phyloP scores from a whole-genome alignment of 2,113 vertebrate species.

The Tachycineta bicolor region DNA sequence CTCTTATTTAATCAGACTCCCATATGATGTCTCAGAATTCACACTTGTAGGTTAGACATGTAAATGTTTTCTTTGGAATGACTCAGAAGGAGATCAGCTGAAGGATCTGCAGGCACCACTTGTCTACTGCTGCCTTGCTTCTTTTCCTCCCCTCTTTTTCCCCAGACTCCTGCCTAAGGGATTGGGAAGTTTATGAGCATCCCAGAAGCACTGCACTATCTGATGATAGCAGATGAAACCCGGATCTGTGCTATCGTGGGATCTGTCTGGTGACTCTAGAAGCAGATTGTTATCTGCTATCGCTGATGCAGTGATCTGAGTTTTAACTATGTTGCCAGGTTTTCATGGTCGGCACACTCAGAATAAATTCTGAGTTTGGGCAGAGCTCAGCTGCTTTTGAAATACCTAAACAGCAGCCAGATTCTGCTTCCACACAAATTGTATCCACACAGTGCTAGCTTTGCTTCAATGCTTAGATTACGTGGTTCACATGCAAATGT shows the following conservation, averaged over 20 bases:
- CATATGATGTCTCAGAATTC: not conserved
- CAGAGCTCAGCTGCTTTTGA: not conserved
- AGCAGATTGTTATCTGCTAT: not conserved
- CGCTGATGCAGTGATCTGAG: not conserved
- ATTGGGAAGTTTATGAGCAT: not conserved
- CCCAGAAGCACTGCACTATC: not conserved
- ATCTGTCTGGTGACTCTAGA: not conserved
- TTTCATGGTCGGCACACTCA: not conserved
- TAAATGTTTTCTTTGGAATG: not conserved
- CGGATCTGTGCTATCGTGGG: not conserved
- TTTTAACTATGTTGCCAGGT: not conserved
- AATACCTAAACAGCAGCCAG: not conserved
- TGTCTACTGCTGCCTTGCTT: not conserved
- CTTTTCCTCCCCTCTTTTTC: not conserved
- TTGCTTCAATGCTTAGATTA: not conserved
- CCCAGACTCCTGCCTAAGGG: not conserved
- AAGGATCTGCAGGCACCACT: not conserved
- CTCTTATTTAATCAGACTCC: not conserved
- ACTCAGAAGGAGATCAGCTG: not conserved
- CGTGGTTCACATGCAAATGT: not conserved
- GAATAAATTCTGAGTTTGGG: not conserved
- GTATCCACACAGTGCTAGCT: not conserved
- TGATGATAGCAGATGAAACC: not conserved
- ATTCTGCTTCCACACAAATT: not conserved
- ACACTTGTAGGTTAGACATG: not conserved